phyloP scores from a whole-genome alignment of 1,140 invertebrate genomes.

The Ruditapes philippinarum region DNA sequence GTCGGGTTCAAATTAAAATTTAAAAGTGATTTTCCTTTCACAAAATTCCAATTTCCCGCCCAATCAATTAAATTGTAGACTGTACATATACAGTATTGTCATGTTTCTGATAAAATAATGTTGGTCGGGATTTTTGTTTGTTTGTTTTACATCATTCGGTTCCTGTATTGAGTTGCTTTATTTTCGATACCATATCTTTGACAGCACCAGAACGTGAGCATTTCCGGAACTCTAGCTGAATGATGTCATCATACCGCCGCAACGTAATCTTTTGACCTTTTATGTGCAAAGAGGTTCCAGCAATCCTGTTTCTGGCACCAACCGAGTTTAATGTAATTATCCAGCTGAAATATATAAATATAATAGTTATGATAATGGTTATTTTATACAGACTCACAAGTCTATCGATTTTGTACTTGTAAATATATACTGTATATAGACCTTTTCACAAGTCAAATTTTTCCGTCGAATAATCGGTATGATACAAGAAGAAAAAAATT shows the following conservation, averaged over 20 bases:
- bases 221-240: constrained; percentile 53
- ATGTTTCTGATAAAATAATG: no score
- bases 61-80: no score
- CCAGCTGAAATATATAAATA: constrained; percentile 51
- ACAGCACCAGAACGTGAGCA: constrained; percentile 24
- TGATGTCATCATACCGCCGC: constrained; percentile 59
- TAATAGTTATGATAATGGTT: not conserved
- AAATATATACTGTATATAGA: no score
- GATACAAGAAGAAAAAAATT: no score
- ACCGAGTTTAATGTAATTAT: constrained; percentile 45
- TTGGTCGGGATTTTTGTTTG: not conserved
- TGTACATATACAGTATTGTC: no score
- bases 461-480: no score
- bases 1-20: no score
- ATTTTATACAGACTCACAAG: no score
- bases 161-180: constrained; percentile 3
- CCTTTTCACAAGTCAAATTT: no score
- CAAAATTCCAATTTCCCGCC: no score
- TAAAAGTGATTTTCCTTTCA: no score
- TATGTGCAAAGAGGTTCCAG: constrained; percentile 43
- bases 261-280: constrained; percentile 42
- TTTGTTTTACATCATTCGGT: not conserved
- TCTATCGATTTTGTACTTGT: no score
- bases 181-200: constrained; percentile 47
- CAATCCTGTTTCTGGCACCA: constrained; percentile 46